Percentiles rank a stretch among this genome's conserved stretches.
These are phyloP conservation scores for Cydia fagiglandana DNA, from an alignment of 1,140 invertebrate genomes.

Conservation along the genomic window DNA sequence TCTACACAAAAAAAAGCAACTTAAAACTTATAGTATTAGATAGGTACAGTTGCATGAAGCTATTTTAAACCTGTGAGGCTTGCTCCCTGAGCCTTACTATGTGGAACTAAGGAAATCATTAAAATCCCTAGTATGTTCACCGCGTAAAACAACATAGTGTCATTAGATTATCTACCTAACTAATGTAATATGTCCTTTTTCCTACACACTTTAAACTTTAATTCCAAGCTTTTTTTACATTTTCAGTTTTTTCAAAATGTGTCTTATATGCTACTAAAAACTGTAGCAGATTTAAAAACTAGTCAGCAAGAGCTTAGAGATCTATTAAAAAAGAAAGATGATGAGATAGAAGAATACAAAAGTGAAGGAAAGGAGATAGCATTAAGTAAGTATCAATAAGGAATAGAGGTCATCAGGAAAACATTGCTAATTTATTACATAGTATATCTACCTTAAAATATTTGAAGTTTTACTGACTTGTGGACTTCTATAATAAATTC, in stretches of 20 bases:
- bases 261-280: slow-evolving; percentile 50
- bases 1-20: not conserved
- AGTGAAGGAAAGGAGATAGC: slow-evolving; percentile 47
- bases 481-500: too few species aligned
- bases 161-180: too few species aligned
- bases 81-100: too few species aligned
- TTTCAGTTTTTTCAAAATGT: slow-evolving; percentile 60
- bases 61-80: not conserved
- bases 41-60: not conserved
- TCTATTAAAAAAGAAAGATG: slow-evolving; percentile 57
- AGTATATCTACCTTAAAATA: too few species aligned
- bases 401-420: not conserved
- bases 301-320: slow-evolving; percentile 53
- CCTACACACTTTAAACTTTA: too few species aligned
- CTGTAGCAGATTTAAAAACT: slow-evolving; percentile 52
- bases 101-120: too few species aligned
- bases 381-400: slow-evolving; percentile 42
- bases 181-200: too few species aligned
- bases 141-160: too few species aligned
- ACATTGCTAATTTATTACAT: not conserved
- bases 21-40: not conserved
- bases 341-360: slow-evolving; percentile 63
- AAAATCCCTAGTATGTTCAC: too few species aligned
- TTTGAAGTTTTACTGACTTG: too few species aligned
- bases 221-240: not conserved